These are phyloP conservation scores for Sebastiscus tertius DNA, from an alignment of 2,797 vertebrate species.

Conservation along the genomic window DNA sequence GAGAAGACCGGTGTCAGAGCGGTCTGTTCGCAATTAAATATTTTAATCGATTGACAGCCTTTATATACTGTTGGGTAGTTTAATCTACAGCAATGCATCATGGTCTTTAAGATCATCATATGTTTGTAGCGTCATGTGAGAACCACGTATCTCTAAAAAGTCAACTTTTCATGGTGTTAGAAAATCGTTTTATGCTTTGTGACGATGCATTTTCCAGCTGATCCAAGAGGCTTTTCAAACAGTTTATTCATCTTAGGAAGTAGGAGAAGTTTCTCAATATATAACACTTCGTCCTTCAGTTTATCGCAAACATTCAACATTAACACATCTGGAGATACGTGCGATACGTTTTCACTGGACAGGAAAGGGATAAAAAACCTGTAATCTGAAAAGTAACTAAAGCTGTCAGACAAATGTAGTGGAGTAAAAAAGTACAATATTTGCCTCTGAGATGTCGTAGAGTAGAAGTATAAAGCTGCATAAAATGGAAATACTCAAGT, in stretches of 20 bases:
- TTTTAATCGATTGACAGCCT: rapidly evolving
- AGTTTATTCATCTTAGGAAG: no score
- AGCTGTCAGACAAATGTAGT: not conserved
- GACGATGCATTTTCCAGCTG: no score
- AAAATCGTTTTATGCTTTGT: no score
- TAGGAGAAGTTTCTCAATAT: no score
- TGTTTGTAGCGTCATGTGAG: no score
- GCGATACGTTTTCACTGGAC: not conserved
- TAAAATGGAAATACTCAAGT: not conserved
- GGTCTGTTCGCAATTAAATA: not conserved
- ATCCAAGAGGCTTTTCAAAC: no score
- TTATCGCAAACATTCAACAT: not conserved
- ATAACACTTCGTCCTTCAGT: not conserved
- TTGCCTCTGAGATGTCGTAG: not conserved
- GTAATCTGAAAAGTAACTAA: not conserved
- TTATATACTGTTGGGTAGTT: no score
- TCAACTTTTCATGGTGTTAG: no score
- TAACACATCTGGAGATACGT: not conserved
- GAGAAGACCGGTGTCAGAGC: not conserved
- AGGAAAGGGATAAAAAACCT: not conserved
- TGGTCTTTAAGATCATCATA: no score
- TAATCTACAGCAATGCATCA: no score
- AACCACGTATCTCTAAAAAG: no score
- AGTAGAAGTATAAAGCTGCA: not conserved
- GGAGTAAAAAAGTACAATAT: not conserved